These are phyloP conservation scores for Glaucomys volans DNA, from an alignment of 2,113 vertebrate species.

Conservation along the genomic window DNA sequence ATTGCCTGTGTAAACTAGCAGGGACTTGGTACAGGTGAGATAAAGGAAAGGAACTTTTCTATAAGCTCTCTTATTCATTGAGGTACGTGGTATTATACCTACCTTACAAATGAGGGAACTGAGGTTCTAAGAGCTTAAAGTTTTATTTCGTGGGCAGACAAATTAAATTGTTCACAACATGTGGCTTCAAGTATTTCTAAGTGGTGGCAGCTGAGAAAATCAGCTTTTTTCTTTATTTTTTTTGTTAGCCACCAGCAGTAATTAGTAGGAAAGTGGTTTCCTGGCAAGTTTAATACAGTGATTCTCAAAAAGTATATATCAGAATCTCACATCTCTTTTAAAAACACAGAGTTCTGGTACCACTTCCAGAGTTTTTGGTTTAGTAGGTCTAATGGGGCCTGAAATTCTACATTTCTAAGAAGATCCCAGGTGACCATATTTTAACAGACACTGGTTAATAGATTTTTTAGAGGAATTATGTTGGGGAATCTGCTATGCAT, in stretches of 20 bases:
- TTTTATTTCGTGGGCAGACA: background rate
- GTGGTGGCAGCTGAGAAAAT: conserved; percentile 43
- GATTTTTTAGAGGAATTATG: background rate
- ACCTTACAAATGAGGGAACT: background rate
- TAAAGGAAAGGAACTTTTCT: background rate
- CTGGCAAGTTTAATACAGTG: background rate
- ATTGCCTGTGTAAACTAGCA: background rate
- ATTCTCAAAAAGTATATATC: background rate
- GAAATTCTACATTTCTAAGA: conserved; percentile 42
- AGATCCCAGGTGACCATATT: background rate
- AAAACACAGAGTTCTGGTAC: background rate
- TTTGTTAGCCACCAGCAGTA: background rate
- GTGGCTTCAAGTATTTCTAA: background rate
- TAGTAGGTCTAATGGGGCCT: background rate
- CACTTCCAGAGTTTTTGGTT: conserved; percentile 7
- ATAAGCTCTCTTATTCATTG: background rate
- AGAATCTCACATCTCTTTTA: background rate
- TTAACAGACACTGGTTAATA: background rate
- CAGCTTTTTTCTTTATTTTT: background rate
- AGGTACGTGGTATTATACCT: background rate
- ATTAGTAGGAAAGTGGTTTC: background rate
- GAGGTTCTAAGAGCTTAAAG: background rate
- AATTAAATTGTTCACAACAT: background rate
- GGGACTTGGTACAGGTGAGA: background rate
- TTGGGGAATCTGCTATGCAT: background rate